Evolutionary conservation across 1,140 invertebrate genomes (phyloP).

Genomic region (Anthonomus grandis): DNA sequence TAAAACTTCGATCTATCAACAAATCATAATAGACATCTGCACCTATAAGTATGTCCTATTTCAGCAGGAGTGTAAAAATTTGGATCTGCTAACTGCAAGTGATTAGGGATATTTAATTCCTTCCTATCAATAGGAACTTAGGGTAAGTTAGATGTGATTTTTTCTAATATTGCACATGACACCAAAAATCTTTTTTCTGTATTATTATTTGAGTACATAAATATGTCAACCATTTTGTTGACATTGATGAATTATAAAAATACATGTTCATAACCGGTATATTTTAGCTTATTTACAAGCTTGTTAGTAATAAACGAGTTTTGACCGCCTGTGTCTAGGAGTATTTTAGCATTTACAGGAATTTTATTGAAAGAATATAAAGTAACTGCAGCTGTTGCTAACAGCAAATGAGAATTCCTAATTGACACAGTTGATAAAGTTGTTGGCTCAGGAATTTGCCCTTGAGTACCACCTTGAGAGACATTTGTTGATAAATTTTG

Average conservation of each 20-base stretch:
- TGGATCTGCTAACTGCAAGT: neutral
- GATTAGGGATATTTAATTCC: neutral
- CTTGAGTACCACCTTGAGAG: too few species aligned
- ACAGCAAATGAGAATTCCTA: too few species aligned
- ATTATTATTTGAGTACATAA: neutral
- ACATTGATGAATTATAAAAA: neutral
- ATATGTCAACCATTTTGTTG: constrained; percentile 6
- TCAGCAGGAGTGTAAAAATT: neutral
- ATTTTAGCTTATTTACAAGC: neutral
- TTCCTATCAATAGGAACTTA: neutral
- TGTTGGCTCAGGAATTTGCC: too few species aligned
- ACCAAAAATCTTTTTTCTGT: neutral
- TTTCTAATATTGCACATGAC: neutral
- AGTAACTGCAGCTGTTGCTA: constrained; percentile 1
- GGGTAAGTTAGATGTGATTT: neutral
- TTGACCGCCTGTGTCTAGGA: too few species aligned
- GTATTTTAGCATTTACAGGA: constrained; percentile 2
- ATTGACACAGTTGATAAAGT: too few species aligned
- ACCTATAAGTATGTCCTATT: constrained; percentile 10
- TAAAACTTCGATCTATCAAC: neutral
- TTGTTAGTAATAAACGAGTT: neutral
- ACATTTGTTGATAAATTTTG: too few species aligned
- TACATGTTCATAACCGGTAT: neutral
- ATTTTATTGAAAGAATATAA: neutral
- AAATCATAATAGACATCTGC: constrained; percentile 10